These are phyloP conservation scores for Pipistrellus kuhlii DNA, from an alignment of 2,797 vertebrate genomes.

Conservation along the genomic window DNA sequence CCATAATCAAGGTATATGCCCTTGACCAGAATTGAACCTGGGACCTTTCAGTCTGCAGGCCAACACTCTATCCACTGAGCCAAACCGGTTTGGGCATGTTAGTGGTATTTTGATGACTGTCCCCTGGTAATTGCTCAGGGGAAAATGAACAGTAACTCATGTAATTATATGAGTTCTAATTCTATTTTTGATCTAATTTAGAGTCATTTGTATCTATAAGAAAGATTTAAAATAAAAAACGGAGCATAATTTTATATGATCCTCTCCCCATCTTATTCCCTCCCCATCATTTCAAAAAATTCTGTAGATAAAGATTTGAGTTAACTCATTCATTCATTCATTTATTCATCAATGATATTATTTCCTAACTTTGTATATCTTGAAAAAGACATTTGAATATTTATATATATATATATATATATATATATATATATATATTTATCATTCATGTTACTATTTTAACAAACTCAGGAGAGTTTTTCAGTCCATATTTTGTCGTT, in stretches of 20 bases:
- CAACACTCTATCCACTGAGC: too few species aligned
- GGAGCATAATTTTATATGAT: background rate
- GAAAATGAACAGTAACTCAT: background rate
- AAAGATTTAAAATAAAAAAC: background rate
- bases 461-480: conserved; percentile 40
- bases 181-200: conserved; percentile 28
- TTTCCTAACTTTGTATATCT: conserved; percentile 40
- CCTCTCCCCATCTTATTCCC: too few species aligned
- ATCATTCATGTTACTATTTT: conserved; percentile 52
- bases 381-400: conserved; percentile 52
- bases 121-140: background rate
- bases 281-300: background rate
- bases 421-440: background rate
- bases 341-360: conserved; percentile 35
- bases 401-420: conserved; percentile 6
- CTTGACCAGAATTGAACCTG: too few species aligned
- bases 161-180: conserved; percentile 3
- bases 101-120: conserved; percentile 24
- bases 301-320: conserved; percentile 24
- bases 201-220: conserved; percentile 49
- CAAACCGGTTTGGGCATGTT: background rate
- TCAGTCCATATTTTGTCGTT: background rate
- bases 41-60: too few species aligned
- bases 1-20: too few species aligned
- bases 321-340: conserved; percentile 19